A percentile compares a stretch with the other conserved stretches of the same genome.
phyloP scores from a whole-genome alignment of 2,888 invertebrate genomes.

The Yponomeuta plumbellus region DNA sequence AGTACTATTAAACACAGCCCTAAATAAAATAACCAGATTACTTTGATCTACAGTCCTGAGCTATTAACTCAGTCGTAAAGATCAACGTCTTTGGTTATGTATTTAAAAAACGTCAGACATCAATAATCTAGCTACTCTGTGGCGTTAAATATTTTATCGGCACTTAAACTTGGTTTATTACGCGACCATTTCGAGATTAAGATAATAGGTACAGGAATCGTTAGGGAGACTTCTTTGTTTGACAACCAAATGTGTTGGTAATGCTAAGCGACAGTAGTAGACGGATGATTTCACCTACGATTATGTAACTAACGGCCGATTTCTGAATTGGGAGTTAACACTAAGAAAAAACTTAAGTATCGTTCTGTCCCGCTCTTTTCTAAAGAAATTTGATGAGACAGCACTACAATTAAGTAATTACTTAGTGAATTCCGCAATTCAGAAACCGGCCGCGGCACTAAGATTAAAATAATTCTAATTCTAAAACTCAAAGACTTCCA shows the following conservation, averaged over 20 bases:
- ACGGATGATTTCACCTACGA: too few relatives aligned
- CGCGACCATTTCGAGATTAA: constrained; percentile 56
- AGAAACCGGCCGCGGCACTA: too few relatives aligned
- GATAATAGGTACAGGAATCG: constrained; percentile 35
- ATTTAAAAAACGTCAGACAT: constrained; percentile 50
- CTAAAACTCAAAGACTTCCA: too few relatives aligned
- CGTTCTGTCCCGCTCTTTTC: too few relatives aligned
- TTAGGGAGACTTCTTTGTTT: constrained; percentile 6
- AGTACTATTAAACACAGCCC: constrained; percentile 62
- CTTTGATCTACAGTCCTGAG: neutral
- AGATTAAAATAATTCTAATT: too few relatives aligned
- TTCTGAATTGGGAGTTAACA: too few relatives aligned
- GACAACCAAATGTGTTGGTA: neutral
- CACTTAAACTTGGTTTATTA: constrained; percentile 67
- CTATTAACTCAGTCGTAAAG: constrained; percentile 19
- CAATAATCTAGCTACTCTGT: constrained; percentile 55
- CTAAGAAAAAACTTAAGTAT: too few relatives aligned
- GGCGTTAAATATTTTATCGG: constrained; percentile 72
- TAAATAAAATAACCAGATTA: neutral
- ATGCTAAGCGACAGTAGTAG: too few relatives aligned
- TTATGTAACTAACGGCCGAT: too few relatives aligned
- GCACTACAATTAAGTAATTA: too few relatives aligned
- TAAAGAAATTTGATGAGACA: too few relatives aligned
- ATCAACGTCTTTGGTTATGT: constrained; percentile 38
- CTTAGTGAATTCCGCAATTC: too few relatives aligned